A percentile compares a stretch with the other conserved stretches of the same genome.
Evolutionary conservation across 2,113 vertebrate genomes (phyloP).

Genomic region (Chloebia gouldiae): DNA sequence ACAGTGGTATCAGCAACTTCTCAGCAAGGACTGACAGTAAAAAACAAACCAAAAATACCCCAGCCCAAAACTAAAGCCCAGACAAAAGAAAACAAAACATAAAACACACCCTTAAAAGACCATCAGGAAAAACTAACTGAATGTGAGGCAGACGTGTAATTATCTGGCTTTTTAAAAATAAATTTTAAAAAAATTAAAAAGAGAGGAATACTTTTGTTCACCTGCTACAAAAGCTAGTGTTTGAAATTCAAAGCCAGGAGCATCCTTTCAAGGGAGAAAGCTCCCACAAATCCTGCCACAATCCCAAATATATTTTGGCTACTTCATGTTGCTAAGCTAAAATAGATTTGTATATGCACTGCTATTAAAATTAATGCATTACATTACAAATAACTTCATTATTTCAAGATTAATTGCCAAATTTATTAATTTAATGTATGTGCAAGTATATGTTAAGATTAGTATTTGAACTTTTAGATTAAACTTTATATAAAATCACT

Average conservation of each 20-base stretch:
- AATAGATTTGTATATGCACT: neutral
- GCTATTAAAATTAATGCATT: neutral
- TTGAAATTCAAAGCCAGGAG: neutral
- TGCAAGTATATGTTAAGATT: neutral
- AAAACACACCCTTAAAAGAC: neutral
- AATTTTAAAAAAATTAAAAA: no score
- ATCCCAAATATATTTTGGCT: neutral
- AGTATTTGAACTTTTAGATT: neutral
- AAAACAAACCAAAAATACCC: neutral
- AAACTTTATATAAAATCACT: neutral
- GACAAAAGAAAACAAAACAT: neutral
- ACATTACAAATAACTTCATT: neutral
- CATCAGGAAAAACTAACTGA: neutral
- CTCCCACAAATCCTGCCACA: neutral
- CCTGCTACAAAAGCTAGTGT: neutral
- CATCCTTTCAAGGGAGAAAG: neutral
- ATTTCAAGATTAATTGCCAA: neutral
- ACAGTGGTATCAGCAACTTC: neutral
- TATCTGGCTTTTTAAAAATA: neutral
- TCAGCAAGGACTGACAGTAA: neutral
- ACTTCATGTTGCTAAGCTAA: neutral
- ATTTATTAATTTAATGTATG: neutral
- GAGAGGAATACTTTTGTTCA: neutral
- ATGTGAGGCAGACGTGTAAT: neutral
- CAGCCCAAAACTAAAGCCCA: neutral